Conservation (phyloP, 1,140 invertebrate genomes). For the Spodoptera frugiperda region DNA sequence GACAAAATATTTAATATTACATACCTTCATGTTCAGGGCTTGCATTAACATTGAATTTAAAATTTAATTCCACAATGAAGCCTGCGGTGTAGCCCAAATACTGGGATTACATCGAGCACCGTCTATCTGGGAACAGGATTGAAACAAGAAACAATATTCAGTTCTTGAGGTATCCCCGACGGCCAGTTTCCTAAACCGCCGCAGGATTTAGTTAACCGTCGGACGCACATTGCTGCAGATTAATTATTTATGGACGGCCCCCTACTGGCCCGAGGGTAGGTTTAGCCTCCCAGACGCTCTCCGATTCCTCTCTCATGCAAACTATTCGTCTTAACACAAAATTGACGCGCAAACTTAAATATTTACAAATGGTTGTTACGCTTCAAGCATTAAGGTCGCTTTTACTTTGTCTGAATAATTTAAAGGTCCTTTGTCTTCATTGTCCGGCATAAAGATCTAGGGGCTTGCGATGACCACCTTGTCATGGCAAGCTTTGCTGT, state of each 20-base stretch:
- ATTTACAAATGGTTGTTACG: conserved; percentile 79
- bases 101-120: background rate
- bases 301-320: conserved; percentile 81
- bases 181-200: conserved; percentile 63
- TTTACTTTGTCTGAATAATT: conserved; percentile 82
- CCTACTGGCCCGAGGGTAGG: conserved; percentile 69
- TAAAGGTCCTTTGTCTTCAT: conserved; percentile 82
- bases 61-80: no score
- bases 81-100: conserved; percentile 2
- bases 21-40: no score
- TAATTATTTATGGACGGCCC: conserved; percentile 83
- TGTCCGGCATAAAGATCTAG: conserved; percentile 76
- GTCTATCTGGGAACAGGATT: conserved; percentile 35
- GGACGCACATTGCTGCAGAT: conserved; percentile 80
- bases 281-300: conserved; percentile 79
- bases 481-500: conserved; percentile 77
- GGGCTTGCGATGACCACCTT: conserved; percentile 84
- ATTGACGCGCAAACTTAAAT: conserved; percentile 77
- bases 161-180: conserved; percentile 58
- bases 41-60: no score
- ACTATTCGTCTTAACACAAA: conserved; percentile 82
- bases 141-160: conserved; percentile 53
- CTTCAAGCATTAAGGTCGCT: conserved; percentile 74
- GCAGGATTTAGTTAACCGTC: conserved; percentile 79
- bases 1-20: no score